Evolutionary conservation across 2,113 vertebrate species (phyloP).

Genomic region (Clarias magur): DNA sequence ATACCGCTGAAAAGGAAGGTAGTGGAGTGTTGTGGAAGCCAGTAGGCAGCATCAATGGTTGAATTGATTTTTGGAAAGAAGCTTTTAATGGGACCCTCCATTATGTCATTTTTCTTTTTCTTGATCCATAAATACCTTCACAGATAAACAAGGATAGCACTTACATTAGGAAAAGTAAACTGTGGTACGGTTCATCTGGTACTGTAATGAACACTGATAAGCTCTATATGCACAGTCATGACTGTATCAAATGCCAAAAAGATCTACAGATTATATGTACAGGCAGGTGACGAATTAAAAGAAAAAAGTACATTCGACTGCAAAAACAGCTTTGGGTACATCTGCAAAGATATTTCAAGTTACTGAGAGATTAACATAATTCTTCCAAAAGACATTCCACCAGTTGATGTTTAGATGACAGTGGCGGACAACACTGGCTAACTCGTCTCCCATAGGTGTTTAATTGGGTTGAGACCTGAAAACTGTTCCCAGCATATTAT

Average conservation of each 20-base stretch:
- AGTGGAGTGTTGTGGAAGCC: constrained; percentile 64
- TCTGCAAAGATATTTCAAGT: not conserved
- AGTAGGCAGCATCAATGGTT: constrained; percentile 74
- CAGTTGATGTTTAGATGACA: not conserved
- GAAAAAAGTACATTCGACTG: not conserved
- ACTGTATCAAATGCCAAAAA: not conserved
- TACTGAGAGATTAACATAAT: not conserved
- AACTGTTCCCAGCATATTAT: not conserved
- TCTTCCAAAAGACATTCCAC: not conserved
- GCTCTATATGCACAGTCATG: not conserved
- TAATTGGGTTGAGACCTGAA: not conserved
- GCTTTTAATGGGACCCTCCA: constrained; percentile 73
- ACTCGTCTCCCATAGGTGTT: not conserved
- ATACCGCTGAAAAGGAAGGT: constrained; percentile 75
- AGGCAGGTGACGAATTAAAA: not conserved
- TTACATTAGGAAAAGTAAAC: not conserved
- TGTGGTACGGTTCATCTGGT: too few species aligned
- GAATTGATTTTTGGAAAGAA: constrained; percentile 75
- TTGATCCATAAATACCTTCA: constrained; percentile 76
- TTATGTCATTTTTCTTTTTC: constrained; percentile 66
- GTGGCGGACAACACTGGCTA: not conserved
- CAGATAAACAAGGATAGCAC: not conserved
- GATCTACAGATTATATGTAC: not conserved
- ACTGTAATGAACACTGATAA: not conserved
- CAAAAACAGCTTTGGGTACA: not conserved